Base-by-base conservation (phyloP, 2,113 vertebrate species). In the Panthera tigris region DNA sequence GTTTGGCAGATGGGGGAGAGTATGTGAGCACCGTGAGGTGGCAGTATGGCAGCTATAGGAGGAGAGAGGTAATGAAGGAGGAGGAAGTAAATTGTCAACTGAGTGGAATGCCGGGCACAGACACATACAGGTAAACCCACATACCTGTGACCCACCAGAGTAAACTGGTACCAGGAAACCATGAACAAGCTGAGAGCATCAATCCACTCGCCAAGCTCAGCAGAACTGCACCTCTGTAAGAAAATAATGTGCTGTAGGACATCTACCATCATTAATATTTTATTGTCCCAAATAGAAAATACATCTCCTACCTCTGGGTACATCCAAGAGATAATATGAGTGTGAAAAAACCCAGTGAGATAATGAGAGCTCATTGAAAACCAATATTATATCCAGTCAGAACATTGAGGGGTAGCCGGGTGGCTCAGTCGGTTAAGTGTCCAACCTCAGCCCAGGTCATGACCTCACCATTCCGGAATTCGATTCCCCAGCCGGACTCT, bases 101-200 rank as follows among this genome's bases (percentile, higher is more conserved):
- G 50, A 87, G 27, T 12, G 41, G n/a, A 55, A 15, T 1, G 16
- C 2, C 23, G 5, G 48, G 18, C 8, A 15, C 12, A 45, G 45
- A 45, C 45, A 29, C 16, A 31, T 55, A 10, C 39, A 79, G 73
- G 55, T 55, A 13, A 87, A n/a, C 31, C 18, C 39, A 97, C 97
- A 2, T 88, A 98, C 97, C 98, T 97, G 84, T 93, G 8, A 48
- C 84, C 98, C 98, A 98, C 97, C 98, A 98, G 57, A 88, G 73
- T 29, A 96, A 61, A 39, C 83, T 7, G 41, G 74, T 16, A 25
- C 16, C 81, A 0, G 5, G 76, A 88, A 97, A 93, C 95, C 97
- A 91, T 0, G 95, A 73, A 27, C 76, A 96, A 15, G 65, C 2
- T 0, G 95, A 88, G n/a, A 98, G 84, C 90, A 68, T 97, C 95